Percentiles rank a stretch among this genome's conserved stretches.
phyloP scores from a whole-genome alignment of 2,888 invertebrate genomes.

The Polydrusus tereticollis region DNA sequence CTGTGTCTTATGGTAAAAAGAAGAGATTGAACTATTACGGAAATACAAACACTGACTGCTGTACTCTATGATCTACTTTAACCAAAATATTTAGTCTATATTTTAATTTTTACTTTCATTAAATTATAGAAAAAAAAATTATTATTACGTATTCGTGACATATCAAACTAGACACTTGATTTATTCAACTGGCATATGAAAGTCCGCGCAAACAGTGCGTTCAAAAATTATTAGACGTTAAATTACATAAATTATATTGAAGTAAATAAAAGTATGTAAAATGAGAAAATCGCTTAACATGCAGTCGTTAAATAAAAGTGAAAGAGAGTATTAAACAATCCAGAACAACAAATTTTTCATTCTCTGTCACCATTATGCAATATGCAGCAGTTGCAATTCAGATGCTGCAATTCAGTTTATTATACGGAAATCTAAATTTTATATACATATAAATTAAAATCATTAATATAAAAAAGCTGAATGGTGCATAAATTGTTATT shows the following conservation, averaged over 20 bases:
- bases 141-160: background rate
- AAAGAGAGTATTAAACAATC: conserved; percentile 11
- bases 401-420: background rate
- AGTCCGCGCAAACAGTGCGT: background rate
- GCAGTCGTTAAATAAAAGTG: conserved; percentile 10
- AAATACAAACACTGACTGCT: too few species aligned
- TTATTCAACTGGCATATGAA: conserved; percentile 13
- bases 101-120: background rate
- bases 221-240: conserved; percentile 8
- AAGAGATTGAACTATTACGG: too few species aligned
- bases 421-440: too few species aligned
- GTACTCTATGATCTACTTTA: too few species aligned
- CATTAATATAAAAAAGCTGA: too few species aligned
- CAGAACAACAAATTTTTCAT: conserved; percentile 14
- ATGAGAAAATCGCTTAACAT: background rate
- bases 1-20: too few species aligned
- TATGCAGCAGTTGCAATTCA: background rate
- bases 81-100: background rate
- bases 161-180: background rate
- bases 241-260: conserved; percentile 8
- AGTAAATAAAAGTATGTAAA: conserved; percentile 8
- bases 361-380: conserved; percentile 7
- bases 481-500: too few species aligned
- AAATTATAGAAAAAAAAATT: background rate
- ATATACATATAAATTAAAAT: too few species aligned